Evolutionary conservation across 2,888 invertebrate species (phyloP), one percentile per base, ranked within the genome.

Genomic region (Parascotia fuliginaria): DNA sequence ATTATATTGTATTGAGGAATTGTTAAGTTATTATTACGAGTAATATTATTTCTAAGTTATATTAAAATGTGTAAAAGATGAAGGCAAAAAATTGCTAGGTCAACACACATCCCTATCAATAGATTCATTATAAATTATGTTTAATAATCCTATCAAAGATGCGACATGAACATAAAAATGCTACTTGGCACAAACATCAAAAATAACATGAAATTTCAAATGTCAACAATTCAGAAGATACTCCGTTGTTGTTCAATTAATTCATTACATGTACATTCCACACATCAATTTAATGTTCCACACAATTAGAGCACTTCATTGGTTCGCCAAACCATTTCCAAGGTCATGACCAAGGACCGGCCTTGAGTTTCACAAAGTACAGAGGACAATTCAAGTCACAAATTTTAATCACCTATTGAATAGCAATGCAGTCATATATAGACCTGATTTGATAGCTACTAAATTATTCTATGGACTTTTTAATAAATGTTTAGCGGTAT

Each of bases 361-460:
- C 66, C 69, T 68, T 65, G 49, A 27, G 42, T 43, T 16, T 28
- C 44, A 12, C 14, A 36, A 51, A 56, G 56, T 49, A 59, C 9
- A 3, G 12, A 47, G 37, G 34, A 51, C 33, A 41, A 69, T 67
- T 56, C 66, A 48, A 53, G 70, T 66, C 66, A 66, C 70, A 70
- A 46, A 16, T 49, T 51, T 45, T 48, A 53, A 49, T 53, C 66
- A 51, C 32, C 47, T 39, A 55, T 55, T 67, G 67, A 70, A 70
- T 70, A 70, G 51, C 55, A 70, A 67, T 69, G 55, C 51, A 55
- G 55, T 55, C 42, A 60, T 42, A 46, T 2, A 6, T 43, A 34
- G 44, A n/a, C n/a, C n/a, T n/a, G n/a, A 45, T 62, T 53, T 52
- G 60, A 63, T 63, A 47, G 42, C 41, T 40, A 50, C 61, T 31